Evolutionary conservation across 2,888 invertebrate species (phyloP).

Genomic region (Chironomus tentans): DNA sequence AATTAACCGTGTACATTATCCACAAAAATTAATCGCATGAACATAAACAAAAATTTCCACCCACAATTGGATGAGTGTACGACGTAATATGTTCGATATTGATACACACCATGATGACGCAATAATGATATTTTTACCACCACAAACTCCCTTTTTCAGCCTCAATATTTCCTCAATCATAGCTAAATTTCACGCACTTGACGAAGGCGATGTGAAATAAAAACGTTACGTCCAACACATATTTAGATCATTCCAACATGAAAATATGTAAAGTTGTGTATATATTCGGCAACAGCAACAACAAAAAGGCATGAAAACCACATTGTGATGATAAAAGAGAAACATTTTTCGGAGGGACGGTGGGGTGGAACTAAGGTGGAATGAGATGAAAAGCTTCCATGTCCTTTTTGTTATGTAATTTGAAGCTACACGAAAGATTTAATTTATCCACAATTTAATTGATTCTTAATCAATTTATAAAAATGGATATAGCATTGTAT

Average conservation of each 20-base stretch:
- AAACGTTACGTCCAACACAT: not conserved
- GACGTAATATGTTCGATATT: not conserved
- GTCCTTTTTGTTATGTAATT: conserved; percentile 1
- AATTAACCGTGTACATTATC: too few relatives aligned
- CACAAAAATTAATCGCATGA: not conserved
- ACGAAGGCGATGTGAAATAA: not conserved
- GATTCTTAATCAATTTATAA: not conserved
- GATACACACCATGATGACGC: not conserved
- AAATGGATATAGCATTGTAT: not conserved
- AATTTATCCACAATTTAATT: not conserved
- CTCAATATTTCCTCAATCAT: not conserved
- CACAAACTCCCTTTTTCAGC: too few relatives aligned
- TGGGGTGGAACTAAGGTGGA: not conserved
- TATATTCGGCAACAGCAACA: not conserved
- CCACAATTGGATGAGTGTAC: not conserved
- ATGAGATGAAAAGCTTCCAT: not conserved
- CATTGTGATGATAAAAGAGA: not conserved
- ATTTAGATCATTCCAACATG: not conserved
- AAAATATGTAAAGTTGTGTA: not conserved
- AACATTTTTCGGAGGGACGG: not conserved
- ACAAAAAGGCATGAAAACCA: conserved; percentile 9
- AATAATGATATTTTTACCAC: not conserved
- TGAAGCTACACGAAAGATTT: not conserved
- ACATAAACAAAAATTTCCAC: not conserved
- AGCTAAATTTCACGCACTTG: not conserved